A percentile compares a stretch with the other conserved stretches of the same genome.
These are phyloP conservation scores for Drosophila navojoa DNA, from an alignment of 1,140 invertebrate species.

Conservation along the genomic window DNA sequence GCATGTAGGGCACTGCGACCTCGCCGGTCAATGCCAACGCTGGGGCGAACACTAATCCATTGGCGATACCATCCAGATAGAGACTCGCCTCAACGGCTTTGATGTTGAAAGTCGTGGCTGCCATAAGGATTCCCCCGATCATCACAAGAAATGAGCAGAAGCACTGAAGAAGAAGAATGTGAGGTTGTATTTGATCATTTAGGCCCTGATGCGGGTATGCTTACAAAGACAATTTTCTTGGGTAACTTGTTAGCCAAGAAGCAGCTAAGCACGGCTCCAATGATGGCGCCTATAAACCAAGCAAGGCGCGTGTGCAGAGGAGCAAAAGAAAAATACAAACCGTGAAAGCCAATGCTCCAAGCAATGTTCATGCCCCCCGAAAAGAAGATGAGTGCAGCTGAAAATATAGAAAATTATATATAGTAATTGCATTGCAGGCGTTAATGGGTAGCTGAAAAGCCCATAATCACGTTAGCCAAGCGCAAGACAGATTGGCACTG, in stretches of 20 bases:
- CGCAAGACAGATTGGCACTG: background rate
- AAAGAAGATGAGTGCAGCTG: conserved; percentile 60
- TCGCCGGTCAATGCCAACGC: conserved; percentile 58
- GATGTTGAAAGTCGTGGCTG: conserved; percentile 9
- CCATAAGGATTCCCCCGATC: conserved; percentile 45
- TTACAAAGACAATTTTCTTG: conserved; percentile 60
- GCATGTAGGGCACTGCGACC: conserved; percentile 37
- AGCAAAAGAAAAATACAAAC: rapidly evolving
- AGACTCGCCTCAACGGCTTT: conserved; percentile 31
- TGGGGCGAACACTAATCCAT: conserved; percentile 59
- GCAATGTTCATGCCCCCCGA: conserved; percentile 74
- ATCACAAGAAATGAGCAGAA: conserved; percentile 39
- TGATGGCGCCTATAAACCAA: conserved; percentile 69
- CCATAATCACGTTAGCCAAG: background rate
- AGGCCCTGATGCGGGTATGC: background rate
- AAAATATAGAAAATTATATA: background rate
- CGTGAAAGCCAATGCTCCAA: conserved; percentile 58
- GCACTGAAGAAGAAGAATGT: conserved; percentile 8
- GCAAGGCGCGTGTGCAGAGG: conserved; percentile 42
- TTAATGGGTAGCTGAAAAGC: background rate
- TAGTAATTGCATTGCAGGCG: background rate
- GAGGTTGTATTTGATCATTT: background rate
- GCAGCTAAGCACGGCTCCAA: conserved; percentile 48
- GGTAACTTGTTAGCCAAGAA: conserved; percentile 50
- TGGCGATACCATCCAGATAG: conserved; percentile 65